Conservation (phyloP, 1,140 invertebrate species). For the Cephus cinctus region DNA sequence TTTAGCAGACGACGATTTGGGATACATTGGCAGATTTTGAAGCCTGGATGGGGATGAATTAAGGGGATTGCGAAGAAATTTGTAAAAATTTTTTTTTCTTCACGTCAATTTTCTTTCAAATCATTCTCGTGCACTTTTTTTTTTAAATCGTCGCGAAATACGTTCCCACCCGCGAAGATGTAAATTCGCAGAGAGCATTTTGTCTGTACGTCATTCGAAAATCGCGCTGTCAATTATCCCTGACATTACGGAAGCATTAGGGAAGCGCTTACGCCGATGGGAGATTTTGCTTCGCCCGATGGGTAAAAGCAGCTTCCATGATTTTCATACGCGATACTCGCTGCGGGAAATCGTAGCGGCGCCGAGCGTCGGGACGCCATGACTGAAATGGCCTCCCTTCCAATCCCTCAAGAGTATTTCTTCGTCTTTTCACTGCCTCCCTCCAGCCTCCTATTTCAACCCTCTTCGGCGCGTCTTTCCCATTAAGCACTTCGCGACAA, state of each 20-base stretch:
- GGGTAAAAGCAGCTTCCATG: constrained; percentile 37
- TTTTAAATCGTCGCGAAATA: no score
- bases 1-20: no score
- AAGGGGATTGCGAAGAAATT: no score
- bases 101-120: no score
- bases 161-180: no score
- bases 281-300: constrained; percentile 32
- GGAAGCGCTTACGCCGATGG: constrained; percentile 31
- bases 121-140: no score
- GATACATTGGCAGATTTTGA: no score
- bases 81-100: no score
- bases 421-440: constrained; percentile 25
- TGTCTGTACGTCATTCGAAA: constrained; percentile 29
- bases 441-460: constrained; percentile 11
- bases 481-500: constrained; percentile 56
- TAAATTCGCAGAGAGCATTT: no score
- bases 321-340: constrained; percentile 25
- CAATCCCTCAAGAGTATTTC: constrained; percentile 28
- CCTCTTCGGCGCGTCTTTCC: constrained; percentile 35
- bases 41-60: no score
- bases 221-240: constrained; percentile 49
- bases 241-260: constrained; percentile 48
- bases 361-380: not conserved
- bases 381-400: constrained; percentile 37
- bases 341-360: constrained; percentile 12